Base-by-base conservation (phyloP, 2,113 vertebrate genomes). In the Tyrannus savana region DNA sequence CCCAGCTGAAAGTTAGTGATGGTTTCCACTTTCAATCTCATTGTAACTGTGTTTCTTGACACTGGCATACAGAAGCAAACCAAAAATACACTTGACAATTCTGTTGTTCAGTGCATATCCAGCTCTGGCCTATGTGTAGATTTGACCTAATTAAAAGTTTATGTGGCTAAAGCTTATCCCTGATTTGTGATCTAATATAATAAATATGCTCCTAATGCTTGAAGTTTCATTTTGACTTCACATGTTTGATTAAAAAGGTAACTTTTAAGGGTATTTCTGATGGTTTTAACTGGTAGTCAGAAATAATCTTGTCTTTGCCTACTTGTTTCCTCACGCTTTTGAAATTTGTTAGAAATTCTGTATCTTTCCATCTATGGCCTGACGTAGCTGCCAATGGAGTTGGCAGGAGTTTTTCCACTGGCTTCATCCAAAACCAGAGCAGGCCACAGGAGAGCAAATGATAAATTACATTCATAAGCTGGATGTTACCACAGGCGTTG, bases 391-490 rank as follows among this genome's bases (percentile, higher is more conserved):
- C 64, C 79, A 88, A 2, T 13, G 4, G 46, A 89, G 23, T 37
- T 88, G 35, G 39, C 62, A 85, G 60, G 56, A 90, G 39, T 53
- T 94, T 92, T 94, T 90, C 84, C n/a, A 52, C 63, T 44, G 67
- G 27, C 63, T 90, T 79, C 14, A 69, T 94, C 75, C 39, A 79
- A 89, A 96, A 85, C 31, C 64, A 80, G 78, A 86, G 88, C 85
- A 89, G 72, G 56, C 79, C 78, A 52, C 85, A 24, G 8, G 92
- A 84, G 83, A 89, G 31, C 3, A 75, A 84, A 81, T 81, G 85
- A 90, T 60, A 67, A 90, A 93, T 75, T 86, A 37, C 52, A 49
- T 72, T 88, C 39, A 50, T 78, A 81, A 96, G 19, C 73, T 88
- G 60, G 35, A 44, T 56, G 64, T 35, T 83, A 55, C 33, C 42